Conservation (phyloP, 2,888 invertebrate species). For the Andrena trimmerana region DNA sequence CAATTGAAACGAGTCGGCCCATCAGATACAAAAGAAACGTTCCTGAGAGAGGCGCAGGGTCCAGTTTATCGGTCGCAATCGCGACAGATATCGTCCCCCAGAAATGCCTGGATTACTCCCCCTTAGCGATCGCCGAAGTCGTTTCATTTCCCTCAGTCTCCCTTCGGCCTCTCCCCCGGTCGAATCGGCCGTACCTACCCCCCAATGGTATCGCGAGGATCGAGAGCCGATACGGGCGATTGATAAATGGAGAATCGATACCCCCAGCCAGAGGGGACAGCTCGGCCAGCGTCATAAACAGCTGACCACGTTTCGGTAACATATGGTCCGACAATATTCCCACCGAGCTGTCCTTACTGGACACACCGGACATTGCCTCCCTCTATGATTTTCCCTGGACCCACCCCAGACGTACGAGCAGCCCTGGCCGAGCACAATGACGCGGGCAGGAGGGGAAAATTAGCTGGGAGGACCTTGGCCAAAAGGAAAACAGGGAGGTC, state of each 20-base stretch:
- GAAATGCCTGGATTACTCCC: slow-evolving; percentile 34
- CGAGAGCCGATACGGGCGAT: slow-evolving; percentile 59
- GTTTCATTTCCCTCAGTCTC: slow-evolving; percentile 47
- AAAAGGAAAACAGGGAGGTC: slow-evolving; percentile 36
- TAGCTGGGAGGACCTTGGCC: slow-evolving; percentile 16
- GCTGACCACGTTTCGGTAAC: slow-evolving; percentile 74
- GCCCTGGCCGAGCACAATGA: slow-evolving; percentile 46
- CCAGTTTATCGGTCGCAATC: slow-evolving; percentile 50
- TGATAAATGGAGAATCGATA: slow-evolving; percentile 70
- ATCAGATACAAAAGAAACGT: background rate
- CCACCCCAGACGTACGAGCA: slow-evolving; percentile 28
- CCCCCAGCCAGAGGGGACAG: slow-evolving; percentile 26
- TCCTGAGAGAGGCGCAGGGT: background rate
- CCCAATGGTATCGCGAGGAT: slow-evolving; percentile 18
- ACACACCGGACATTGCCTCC: slow-evolving; percentile 52
- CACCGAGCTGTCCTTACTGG: slow-evolving; percentile 46
- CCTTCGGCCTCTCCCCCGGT: background rate
- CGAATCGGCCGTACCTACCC: slow-evolving; percentile 12
- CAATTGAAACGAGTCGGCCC: background rate
- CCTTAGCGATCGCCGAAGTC: slow-evolving; percentile 30
- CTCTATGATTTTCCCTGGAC: slow-evolving; percentile 58
- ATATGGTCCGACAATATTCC: slow-evolving; percentile 72
- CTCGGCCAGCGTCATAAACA: slow-evolving; percentile 64
- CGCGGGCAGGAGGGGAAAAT: slow-evolving; percentile 46
- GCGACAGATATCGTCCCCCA: slow-evolving; percentile 51